Conservation (phyloP, 2,113 vertebrate species). For the Gobio gobio region DNA sequence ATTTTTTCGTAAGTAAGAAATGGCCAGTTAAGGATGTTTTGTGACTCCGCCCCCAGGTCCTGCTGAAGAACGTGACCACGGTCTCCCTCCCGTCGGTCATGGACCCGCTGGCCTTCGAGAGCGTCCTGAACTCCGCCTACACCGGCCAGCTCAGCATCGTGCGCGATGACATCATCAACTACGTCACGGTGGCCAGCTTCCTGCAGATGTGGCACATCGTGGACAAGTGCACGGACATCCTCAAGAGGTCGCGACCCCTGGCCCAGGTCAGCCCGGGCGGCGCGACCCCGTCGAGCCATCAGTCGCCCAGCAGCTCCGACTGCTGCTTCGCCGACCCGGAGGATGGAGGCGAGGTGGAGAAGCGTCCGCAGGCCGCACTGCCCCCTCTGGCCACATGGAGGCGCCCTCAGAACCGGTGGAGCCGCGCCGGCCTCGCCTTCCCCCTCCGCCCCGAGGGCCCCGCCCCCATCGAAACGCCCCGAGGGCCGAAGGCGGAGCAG, state of each 20-base stretch:
- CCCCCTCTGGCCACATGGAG: constrained; percentile 77
- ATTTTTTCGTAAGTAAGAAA: too few species aligned
- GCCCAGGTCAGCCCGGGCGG: constrained; percentile 31
- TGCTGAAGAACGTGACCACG: constrained; percentile 80
- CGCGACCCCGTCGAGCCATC: constrained; percentile 60
- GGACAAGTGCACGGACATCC: constrained; percentile 82
- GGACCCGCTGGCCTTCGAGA: constrained; percentile 80
- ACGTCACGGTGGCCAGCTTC: constrained; percentile 82
- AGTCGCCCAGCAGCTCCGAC: constrained; percentile 80
- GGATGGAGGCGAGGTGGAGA: constrained; percentile 62
- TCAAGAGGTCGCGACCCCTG: constrained; percentile 58
- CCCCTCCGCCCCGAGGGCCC: neutral
- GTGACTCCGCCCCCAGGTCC: too few species aligned
- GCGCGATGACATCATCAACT: constrained; percentile 80
- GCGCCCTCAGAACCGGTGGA: constrained; percentile 72
- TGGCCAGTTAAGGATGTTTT: too few species aligned
- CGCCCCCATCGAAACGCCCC: constrained; percentile 48
- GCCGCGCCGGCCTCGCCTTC: constrained; percentile 53
- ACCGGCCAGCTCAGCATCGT: constrained; percentile 81
- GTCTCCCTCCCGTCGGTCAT: constrained; percentile 80
- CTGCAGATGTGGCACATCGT: constrained; percentile 86
- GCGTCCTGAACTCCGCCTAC: constrained; percentile 79
- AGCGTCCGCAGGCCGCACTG: constrained; percentile 57
- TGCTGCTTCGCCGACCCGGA: constrained; percentile 68
- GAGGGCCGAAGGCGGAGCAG: constrained; percentile 65